Evolutionary conservation across 2,797 vertebrate genomes (phyloP), one percentile per base, ranked within the genome.

Genomic region (Anguilla megastoma): DNA sequence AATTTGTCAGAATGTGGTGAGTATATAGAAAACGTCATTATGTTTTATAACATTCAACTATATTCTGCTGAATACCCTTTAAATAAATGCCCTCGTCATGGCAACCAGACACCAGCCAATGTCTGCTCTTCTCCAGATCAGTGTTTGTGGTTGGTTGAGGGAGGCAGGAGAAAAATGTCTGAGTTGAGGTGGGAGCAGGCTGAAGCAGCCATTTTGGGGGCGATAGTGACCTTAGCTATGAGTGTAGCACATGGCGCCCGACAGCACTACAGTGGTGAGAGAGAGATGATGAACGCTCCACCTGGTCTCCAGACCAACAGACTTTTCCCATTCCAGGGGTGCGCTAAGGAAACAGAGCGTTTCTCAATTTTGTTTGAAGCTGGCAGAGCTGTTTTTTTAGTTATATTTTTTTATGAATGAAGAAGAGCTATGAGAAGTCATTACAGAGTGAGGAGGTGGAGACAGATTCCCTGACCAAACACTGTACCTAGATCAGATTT

Each of bases 371-470:
- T 66, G 24, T 10, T 66, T n/a, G 63, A 27, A 66, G 63, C 24
- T 7, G n/a, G 14, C 63, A 66, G 0, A 66, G n/a, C 9, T n/a
- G 7, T 0, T 66, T 66, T 66, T n/a, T 21, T 7, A 52, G 50
- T 52, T 52, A 52, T 52, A 18, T 18, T 60, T 3, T 24, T 21
- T 18, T 18, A 3, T 24, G 63, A 24, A 27, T 24, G n/a, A 66
- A 27, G 63, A 66, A 27, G 63, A 66, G 63, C 63, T 27, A 66
- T 66, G 2, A 66, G 24, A 24, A 8, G n/a, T 5, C 63, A 24
- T 63, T 27, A 27, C 21, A 87, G 74, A 58, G 5, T 3, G 84
- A 74, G 87, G 33, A 69, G 24, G n/a, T 83, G 84, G 69, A 74
- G 54, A 56, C 54, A 56, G 12, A 56, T 56, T 60, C 58, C 14